These are phyloP conservation scores for Anaspis maculata DNA, from an alignment of 2,888 invertebrate species.

Conservation along the genomic window DNA sequence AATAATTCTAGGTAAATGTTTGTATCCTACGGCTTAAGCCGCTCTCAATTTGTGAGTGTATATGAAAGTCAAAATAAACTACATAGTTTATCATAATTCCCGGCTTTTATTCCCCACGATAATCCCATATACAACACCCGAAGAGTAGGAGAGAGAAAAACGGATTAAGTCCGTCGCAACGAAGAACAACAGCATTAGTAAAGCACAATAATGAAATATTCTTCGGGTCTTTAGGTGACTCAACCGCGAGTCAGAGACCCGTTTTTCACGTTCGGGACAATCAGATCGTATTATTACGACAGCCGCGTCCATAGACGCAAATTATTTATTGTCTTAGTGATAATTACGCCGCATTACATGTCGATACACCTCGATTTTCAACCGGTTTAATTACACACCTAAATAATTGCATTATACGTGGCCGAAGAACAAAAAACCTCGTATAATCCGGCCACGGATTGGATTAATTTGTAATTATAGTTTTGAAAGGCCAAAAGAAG, in stretches of 20 bases:
- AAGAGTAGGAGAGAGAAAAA: constrained; percentile 1
- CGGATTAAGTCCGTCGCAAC: too few relatives aligned
- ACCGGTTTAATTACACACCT: constrained; percentile 8
- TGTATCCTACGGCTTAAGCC: constrained; percentile 47
- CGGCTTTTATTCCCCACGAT: neutral
- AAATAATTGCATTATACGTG: constrained; percentile 8
- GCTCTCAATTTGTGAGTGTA: constrained; percentile 48
- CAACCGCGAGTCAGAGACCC: neutral
- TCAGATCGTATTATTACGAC: constrained; percentile 6
- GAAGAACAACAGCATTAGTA: too few relatives aligned
- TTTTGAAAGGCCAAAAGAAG: constrained; percentile 3
- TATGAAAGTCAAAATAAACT: constrained; percentile 48
- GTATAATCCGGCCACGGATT: constrained; percentile 3
- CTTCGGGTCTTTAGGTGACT: too few relatives aligned
- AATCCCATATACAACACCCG: neutral
- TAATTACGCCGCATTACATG: constrained; percentile 9
- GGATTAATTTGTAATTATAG: constrained; percentile 10
- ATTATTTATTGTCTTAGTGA: constrained; percentile 12
- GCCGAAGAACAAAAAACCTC: constrained; percentile 3
- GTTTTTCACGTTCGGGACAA: constrained; percentile 2
- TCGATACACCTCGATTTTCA: constrained; percentile 5
- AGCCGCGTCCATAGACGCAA: constrained; percentile 1
- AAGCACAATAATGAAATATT: too few relatives aligned
- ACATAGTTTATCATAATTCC: constrained; percentile 44
- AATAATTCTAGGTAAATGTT: constrained; percentile 47